A percentile compares a stretch with the other conserved stretches of the same genome.
phyloP scores from a whole-genome alignment of 2,888 invertebrate species.

The Xylocampa areola region DNA sequence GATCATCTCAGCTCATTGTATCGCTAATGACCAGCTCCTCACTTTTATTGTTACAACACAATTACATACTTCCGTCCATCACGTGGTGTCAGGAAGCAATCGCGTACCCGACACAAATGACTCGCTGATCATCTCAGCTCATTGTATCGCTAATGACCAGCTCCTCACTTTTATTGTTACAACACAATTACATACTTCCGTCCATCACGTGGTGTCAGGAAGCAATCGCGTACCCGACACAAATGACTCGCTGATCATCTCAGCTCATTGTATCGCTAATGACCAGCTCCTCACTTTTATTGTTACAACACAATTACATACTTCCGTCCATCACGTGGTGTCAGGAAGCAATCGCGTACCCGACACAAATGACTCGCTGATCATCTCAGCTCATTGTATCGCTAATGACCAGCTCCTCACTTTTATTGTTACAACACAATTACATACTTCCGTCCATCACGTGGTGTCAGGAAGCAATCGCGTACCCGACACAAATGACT shows the following conservation, averaged over 20 bases:
- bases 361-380: slow-evolving; percentile 19
- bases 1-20: slow-evolving; percentile 26
- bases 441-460: slow-evolving; percentile 19
- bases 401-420: slow-evolving; percentile 24
- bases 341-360: slow-evolving; percentile 40
- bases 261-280: slow-evolving; percentile 20
- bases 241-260: slow-evolving; percentile 32
- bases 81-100: slow-evolving; percentile 38
- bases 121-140: slow-evolving; percentile 21
- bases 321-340: slow-evolving; percentile 22
- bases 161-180: no score
- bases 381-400: slow-evolving; percentile 24
- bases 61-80: slow-evolving; percentile 19
- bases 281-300: no score
- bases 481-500: slow-evolving; percentile 16
- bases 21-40: slow-evolving; percentile 22
- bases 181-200: slow-evolving; percentile 28
- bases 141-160: slow-evolving; percentile 23
- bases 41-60: no score
- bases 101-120: slow-evolving; percentile 21
- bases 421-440: no score
- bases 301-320: slow-evolving; percentile 17
- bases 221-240: slow-evolving; percentile 27
- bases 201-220: slow-evolving; percentile 27
- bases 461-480: slow-evolving; percentile 41